Percentiles rank a stretch among this genome's conserved stretches.
phyloP scores from a whole-genome alignment of 2,113 vertebrate species.

The Malurus melanocephalus region DNA sequence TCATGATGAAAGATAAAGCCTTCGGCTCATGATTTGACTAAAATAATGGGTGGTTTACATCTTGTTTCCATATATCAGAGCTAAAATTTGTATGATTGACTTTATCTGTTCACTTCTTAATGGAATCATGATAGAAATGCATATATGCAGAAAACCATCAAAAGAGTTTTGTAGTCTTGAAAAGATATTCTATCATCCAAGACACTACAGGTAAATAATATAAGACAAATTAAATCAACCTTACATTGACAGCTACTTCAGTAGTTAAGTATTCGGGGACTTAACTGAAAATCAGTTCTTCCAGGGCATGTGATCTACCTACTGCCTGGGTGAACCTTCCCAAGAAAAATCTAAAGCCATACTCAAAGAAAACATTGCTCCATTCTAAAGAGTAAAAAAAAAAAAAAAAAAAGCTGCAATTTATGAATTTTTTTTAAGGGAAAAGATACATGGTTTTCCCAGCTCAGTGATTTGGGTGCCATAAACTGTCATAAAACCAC shows the following conservation, averaged over 20 bases:
- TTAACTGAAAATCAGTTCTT: not conserved
- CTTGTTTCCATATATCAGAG: not conserved
- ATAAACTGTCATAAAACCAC: not conserved
- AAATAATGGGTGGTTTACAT: not conserved
- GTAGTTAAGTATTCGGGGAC: not conserved
- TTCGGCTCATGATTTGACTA: not conserved
- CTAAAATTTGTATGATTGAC: not conserved
- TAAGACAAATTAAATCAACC: not conserved
- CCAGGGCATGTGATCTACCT: not conserved
- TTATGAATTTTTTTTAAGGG: not conserved
- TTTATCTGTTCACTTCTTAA: not conserved
- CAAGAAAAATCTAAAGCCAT: not conserved
- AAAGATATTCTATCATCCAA: not conserved
- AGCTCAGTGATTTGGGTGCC: not conserved
- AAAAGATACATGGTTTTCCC: not conserved
- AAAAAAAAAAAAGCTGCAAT: not conserved
- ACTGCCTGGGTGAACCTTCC: not conserved
- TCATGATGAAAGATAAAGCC: not conserved
- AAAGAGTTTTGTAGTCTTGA: not conserved
- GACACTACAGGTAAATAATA: not conserved
- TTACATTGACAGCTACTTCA: not conserved
- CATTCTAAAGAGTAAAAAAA: not conserved
- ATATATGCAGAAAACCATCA: not conserved
- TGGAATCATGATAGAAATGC: not conserved
- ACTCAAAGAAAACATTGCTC: not conserved